Base-by-base conservation (phyloP, 2,113 vertebrate species). In the Amblyopsis rosae region DNA sequence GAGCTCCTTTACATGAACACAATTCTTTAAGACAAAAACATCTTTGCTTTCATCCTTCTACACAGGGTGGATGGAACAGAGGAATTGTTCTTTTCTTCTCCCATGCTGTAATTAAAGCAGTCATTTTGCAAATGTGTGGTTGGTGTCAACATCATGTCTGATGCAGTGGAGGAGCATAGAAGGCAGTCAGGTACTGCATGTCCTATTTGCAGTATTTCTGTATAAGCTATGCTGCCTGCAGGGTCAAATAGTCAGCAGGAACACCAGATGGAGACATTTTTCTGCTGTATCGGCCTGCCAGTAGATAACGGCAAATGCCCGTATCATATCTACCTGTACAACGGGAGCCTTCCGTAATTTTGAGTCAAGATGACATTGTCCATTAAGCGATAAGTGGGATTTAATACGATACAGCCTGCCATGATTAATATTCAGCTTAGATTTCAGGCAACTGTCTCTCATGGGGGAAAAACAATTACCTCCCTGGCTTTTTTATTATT, bases 241-340 rank as follows among this genome's bases (percentile, higher is more conserved):
- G 62, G 67, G 51, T 65, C 55, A 55, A 35, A 62, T 26, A 46
- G 73, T 75, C 53, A 12, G 71, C 62, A 70, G 15, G 61, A 57
- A 80, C 87, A 90, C 53, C 86, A 92, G 86, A 87, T 91, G 90
- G 87, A 87, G 87, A 88, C 85, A 87, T 91, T 89, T 85, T 80
- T 79, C 77, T 72, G 57, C 62, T 50, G 58, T 45, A 41, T 61
- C 48, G 35, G 60, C 57, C 48, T 3, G 59, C 74, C 67, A 64
- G 59, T 76, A 76, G 84, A 79, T 84, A 35, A 66, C 69, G 63
- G 57, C 75, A 76, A 86, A 76, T 83, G 46, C 67, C 71, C 60
- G 48, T 82, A 79, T 81, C 80, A 82, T 75, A 81, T 72, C 62
- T 80, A 59, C 51, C 57, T 69, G 66, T 80, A 74, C 70, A 67